A percentile compares a stretch with the other conserved stretches of the same genome.
Conservation (phyloP, 1,140 invertebrate genomes). For the Drosophila funebris region DNA sequence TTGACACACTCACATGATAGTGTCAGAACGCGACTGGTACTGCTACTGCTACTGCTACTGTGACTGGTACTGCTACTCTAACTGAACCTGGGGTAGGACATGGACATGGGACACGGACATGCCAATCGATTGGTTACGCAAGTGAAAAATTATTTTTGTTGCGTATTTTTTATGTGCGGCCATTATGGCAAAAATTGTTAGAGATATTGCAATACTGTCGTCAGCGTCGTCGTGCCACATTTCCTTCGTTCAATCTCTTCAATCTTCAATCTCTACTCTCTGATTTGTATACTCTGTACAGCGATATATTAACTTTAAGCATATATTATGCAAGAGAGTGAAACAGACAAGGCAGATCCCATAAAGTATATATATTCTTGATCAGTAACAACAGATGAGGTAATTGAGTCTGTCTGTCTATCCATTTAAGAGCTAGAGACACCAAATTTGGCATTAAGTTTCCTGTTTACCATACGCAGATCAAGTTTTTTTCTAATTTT, state of each 20-base stretch:
- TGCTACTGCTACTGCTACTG: background rate
- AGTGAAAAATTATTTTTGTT: constrained; percentile 79
- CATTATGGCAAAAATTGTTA: constrained; percentile 75
- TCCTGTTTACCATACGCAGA: too few species aligned
- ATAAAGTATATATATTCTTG: too few species aligned
- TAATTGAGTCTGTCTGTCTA: too few species aligned
- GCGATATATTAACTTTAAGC: too few species aligned
- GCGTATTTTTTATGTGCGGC: constrained; percentile 71
- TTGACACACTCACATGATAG: constrained; percentile 66
- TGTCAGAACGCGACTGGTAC: constrained; percentile 9
- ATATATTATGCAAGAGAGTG: too few species aligned
- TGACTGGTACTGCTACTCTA: background rate
- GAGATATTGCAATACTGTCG: constrained; percentile 47
- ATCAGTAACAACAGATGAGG: too few species aligned
- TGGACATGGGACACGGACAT: constrained; percentile 38
- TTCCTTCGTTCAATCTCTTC: background rate
- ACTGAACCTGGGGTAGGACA: constrained; percentile 39
- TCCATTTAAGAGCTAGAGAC: too few species aligned
- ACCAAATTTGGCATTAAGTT: too few species aligned
- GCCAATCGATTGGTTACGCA: constrained; percentile 80
- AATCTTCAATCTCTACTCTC: too few species aligned
- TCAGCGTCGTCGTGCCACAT: background rate
- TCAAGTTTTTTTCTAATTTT: too few species aligned
- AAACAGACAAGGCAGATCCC: too few species aligned
- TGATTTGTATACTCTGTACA: too few species aligned